Evolutionary conservation across 2,888 invertebrate species (phyloP).

Genomic region (Scaptomyza tumidula): DNA sequence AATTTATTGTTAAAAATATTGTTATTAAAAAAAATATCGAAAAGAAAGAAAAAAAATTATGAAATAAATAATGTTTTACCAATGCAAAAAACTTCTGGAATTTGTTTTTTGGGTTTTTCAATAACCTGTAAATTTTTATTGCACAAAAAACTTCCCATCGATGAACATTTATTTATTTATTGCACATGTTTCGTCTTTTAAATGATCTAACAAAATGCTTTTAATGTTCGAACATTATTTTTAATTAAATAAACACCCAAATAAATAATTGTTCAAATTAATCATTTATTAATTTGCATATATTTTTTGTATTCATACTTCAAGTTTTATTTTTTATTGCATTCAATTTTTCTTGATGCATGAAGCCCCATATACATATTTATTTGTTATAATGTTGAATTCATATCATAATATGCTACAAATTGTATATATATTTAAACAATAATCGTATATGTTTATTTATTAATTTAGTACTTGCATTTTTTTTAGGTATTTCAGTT

Average conservation of each 20-base stretch:
- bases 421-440: constrained; percentile 36
- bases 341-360: constrained; percentile 46
- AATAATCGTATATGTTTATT: constrained; percentile 37
- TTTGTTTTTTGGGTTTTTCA: too few species aligned
- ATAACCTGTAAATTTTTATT: too few species aligned
- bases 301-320: constrained; percentile 37
- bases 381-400: constrained; percentile 34
- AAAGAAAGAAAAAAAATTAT: too few species aligned
- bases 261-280: constrained; percentile 57
- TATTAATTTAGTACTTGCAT: constrained; percentile 18
- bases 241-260: neutral
- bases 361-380: constrained; percentile 52
- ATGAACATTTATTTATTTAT: too few species aligned
- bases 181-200: too few species aligned
- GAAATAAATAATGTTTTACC: too few species aligned
- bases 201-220: too few species aligned
- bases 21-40: too few species aligned
- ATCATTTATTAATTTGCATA: constrained; percentile 72
- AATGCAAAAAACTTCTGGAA: too few species aligned
- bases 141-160: too few species aligned
- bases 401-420: constrained; percentile 53
- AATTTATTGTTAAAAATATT: too few species aligned
- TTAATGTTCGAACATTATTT: too few species aligned
- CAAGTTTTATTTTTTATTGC: constrained; percentile 13
- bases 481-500: constrained; percentile 24